phyloP scores from a whole-genome alignment of 2,797 vertebrate species.

The Sparidentex hasta region DNA sequence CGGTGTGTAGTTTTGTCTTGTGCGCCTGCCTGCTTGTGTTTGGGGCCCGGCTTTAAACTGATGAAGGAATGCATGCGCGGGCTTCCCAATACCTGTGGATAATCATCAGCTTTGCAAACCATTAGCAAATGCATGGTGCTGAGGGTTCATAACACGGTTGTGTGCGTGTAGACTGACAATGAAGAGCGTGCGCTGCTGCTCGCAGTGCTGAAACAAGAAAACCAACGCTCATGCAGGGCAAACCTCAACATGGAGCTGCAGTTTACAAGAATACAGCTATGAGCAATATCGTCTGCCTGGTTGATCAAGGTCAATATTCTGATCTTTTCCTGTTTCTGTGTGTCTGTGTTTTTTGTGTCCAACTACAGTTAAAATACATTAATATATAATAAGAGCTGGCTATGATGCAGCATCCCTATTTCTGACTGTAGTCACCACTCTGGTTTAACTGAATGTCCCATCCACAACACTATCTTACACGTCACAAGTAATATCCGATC shows the following conservation, averaged over 20 bases:
- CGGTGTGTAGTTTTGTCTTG: constrained; percentile 1
- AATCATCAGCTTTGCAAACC: constrained; percentile 58
- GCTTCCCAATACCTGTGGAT: constrained; percentile 59
- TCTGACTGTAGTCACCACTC: too few relatives aligned
- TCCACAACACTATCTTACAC: too few relatives aligned
- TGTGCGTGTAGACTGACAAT: constrained; percentile 59
- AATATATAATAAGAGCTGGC: too few relatives aligned
- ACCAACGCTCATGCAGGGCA: constrained; percentile 11
- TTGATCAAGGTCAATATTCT: too few relatives aligned
- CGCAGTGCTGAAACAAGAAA: constrained; percentile 23
- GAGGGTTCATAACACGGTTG: constrained; percentile 46
- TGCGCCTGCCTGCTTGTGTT: constrained; percentile 1
- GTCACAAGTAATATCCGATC: too few relatives aligned
- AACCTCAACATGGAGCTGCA: constrained; percentile 38
- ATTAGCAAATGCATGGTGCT: constrained; percentile 58
- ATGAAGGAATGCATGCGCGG: constrained; percentile 52
- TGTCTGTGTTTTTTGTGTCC: too few relatives aligned
- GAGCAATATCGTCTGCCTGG: not conserved
- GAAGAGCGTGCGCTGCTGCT: constrained; percentile 28
- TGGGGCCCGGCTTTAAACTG: constrained; percentile 25
- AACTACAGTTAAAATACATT: too few relatives aligned
- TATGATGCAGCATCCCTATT: too few relatives aligned
- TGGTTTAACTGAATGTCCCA: too few relatives aligned
- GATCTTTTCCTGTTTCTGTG: too few relatives aligned
- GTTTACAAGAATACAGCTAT: not conserved